Conservation (phyloP, 2,797 vertebrate genomes). For the Morelia viridis region DNA sequence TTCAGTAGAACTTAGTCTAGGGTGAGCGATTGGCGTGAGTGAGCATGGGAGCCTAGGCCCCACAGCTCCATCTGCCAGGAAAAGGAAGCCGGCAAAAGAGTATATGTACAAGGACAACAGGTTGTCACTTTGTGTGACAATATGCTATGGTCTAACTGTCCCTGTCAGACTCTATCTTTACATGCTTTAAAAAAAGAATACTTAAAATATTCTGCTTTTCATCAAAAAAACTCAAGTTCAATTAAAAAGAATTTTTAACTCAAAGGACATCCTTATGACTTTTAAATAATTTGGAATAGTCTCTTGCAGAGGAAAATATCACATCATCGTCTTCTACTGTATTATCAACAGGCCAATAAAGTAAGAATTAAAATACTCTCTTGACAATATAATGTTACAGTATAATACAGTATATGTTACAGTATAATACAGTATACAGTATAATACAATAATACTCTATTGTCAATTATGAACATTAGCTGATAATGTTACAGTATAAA, state of each 20-base stretch:
- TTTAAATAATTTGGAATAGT: neutral
- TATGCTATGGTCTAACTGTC: neutral
- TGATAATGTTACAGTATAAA: neutral
- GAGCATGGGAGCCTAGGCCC: neutral
- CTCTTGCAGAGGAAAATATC: neutral
- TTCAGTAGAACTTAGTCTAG: slow-evolving; percentile 19
- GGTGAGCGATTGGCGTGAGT: neutral
- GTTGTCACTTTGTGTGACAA: slow-evolving; percentile 6
- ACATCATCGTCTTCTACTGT: neutral
- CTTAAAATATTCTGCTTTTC: neutral
- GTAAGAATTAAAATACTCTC: neutral
- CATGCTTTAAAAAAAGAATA: neutral
- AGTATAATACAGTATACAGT: too few species aligned
- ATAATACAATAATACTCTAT: neutral
- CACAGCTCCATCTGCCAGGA: slow-evolving; percentile 28
- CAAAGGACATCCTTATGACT: neutral
- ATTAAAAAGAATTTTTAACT: neutral
- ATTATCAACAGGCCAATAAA: too few species aligned
- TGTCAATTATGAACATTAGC: neutral
- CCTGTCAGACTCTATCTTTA: neutral
- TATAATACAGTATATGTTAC: too few species aligned
- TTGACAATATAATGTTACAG: neutral
- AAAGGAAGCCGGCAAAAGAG: neutral
- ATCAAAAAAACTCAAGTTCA: neutral
- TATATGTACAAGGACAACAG: neutral